Conservation (phyloP, 2,797 vertebrate species). For the Triplophysa yarkandensis region DNA sequence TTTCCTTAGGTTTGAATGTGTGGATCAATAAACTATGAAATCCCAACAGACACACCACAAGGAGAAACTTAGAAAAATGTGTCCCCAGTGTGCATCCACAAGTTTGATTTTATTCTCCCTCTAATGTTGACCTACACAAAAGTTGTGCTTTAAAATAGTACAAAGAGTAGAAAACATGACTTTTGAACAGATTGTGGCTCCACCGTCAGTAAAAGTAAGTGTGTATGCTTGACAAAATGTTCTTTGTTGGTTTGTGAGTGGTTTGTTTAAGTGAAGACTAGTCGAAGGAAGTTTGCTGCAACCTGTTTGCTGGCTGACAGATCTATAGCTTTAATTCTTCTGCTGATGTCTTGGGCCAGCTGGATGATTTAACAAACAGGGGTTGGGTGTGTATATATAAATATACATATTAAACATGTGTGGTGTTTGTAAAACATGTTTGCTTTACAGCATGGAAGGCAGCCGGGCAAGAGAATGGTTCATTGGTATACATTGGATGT, state of each 20-base stretch:
- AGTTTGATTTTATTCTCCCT: too few relatives aligned
- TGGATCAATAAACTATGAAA: too few relatives aligned
- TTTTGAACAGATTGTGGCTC: neutral
- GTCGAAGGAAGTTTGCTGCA: neutral
- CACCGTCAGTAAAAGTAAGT: neutral
- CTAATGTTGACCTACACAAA: neutral
- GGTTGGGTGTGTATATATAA: neutral
- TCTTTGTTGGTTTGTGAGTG: neutral
- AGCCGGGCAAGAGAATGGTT: too few relatives aligned
- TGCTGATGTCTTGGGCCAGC: conserved; percentile 18
- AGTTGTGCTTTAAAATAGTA: too few relatives aligned
- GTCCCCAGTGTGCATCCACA: too few relatives aligned
- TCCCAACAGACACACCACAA: too few relatives aligned
- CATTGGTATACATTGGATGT: too few relatives aligned
- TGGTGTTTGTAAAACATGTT: neutral
- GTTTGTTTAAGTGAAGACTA: neutral
- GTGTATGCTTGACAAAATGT: neutral
- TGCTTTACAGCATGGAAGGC: neutral
- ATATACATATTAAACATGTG: neutral
- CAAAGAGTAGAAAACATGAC: too few relatives aligned
- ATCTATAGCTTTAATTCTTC: conserved; percentile 15
- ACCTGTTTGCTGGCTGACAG: conserved; percentile 27
- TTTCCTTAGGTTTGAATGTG: too few relatives aligned
- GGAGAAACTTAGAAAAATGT: too few relatives aligned
- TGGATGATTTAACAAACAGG: conserved; percentile 10